Evolutionary conservation across 92 coral and sea anemone species (phyloP), one percentile per base, ranked within the genome.

Genomic region (Paramuricea clavata): DNA sequence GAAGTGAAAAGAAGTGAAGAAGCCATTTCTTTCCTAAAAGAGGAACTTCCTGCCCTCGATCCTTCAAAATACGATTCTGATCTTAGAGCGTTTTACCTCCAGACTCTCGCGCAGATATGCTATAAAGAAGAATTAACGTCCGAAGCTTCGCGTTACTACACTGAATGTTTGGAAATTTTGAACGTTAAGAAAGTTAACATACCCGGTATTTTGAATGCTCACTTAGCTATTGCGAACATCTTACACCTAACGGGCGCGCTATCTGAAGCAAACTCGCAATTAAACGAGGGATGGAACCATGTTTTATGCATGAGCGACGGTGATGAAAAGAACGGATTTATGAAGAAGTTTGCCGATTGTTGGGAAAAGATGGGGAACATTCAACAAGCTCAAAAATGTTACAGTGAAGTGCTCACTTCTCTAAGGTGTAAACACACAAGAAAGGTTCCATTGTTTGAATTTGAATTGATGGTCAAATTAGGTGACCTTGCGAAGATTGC

Each of bases 41-140:
- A n/a, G n/a, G n/a, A n/a, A n/a, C n/a, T n/a, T n/a, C n/a, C n/a
- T n/a, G n/a, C n/a, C n/a, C n/a, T n/a, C n/a, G n/a, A n/a, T n/a
- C n/a, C n/a, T n/a, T n/a, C n/a, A n/a, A n/a, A n/a, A n/a, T n/a
- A n/a, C n/a, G n/a, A n/a, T n/a, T n/a, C n/a, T n/a, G n/a, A n/a
- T n/a, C n/a, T n/a, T n/a, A n/a, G n/a, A n/a, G n/a, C n/a, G n/a
- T n/a, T n/a, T n/a, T 74, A 74, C 60, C 34, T 74, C 27, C 36
- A 21, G 33, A 31, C 80, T 74, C 80, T 74, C 80, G 80, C 57
- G 41, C 33, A 25, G 11, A 12, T 74, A 21, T 74, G 59, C n/a
- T 9, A 6, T 27, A 6, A 74, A 57, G 57, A 43, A 44, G 80
- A 30, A 12, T n/a, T 74, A 0, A n/a, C n/a, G 35, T 15, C 12